phyloP scores from a whole-genome alignment of 2,113 vertebrate species.

The Phalacrocorax brasilianus region DNA sequence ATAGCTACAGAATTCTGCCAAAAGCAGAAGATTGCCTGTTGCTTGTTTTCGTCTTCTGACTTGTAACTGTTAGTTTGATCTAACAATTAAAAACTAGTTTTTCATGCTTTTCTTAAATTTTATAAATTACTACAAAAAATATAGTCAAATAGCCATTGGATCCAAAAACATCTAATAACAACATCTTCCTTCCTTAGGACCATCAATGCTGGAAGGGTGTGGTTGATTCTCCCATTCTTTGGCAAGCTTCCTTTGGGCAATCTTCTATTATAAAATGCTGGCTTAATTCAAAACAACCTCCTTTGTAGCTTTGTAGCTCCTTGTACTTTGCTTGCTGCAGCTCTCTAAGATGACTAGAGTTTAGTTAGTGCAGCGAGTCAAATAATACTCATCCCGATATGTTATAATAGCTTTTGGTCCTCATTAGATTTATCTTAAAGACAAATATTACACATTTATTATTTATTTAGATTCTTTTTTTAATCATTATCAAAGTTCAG shows the following conservation, averaged over 20 bases:
- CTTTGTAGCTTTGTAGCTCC: background rate
- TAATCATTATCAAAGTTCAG: background rate
- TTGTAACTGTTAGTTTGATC: background rate
- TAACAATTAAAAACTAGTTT: background rate
- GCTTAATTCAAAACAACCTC: background rate
- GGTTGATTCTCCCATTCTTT: background rate
- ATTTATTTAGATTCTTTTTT: background rate
- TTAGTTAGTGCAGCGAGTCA: background rate
- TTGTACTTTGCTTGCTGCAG: background rate
- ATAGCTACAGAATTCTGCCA: background rate
- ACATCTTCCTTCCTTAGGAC: background rate
- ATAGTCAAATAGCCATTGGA: background rate
- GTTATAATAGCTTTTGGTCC: background rate
- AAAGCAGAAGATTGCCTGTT: background rate
- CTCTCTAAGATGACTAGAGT: background rate
- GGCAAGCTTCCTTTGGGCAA: background rate
- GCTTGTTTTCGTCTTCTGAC: background rate
- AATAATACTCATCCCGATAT: background rate
- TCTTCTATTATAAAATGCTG: background rate
- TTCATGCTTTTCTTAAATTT: background rate
- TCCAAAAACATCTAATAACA: background rate
- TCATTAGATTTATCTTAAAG: background rate
- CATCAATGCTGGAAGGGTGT: background rate
- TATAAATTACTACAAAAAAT: background rate
- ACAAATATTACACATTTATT: background rate